A percentile compares a stretch with the other conserved stretches of the same genome.
Evolutionary conservation across 2,113 vertebrate genomes (phyloP).

Genomic region (Sisor rabdophorus): DNA sequence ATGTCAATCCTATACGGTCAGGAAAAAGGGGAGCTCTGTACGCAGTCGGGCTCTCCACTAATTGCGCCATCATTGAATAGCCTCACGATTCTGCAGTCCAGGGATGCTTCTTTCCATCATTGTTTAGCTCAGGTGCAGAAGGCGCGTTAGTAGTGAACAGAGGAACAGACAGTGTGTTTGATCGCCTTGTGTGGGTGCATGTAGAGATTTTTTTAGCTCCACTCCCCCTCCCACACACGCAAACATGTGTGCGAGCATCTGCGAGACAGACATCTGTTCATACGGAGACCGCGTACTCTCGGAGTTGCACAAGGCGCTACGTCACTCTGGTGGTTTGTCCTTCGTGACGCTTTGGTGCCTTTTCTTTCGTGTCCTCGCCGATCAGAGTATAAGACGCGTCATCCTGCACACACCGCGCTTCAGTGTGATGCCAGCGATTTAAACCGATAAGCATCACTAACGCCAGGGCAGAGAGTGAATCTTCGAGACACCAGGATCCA

Average conservation of each 20-base stretch:
- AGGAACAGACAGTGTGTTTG: neutral
- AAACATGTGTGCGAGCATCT: conserved; percentile 55
- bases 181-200: conserved; percentile 46
- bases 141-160: neutral
- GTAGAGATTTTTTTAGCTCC: conserved; percentile 54
- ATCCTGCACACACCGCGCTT: neutral
- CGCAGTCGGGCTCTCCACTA: neutral
- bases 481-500: neutral
- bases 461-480: neutral
- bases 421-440: conserved; percentile 3
- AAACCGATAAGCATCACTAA: neutral
- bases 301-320: conserved; percentile 46
- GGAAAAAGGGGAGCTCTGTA: neutral
- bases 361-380: neutral
- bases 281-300: conserved; percentile 46
- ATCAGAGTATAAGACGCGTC: neutral
- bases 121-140: neutral
- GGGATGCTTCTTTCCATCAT: neutral
- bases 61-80: neutral
- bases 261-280: conserved; percentile 66
- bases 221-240: conserved; percentile 38
- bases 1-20: neutral
- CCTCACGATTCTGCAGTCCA: neutral
- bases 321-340: conserved; percentile 10
- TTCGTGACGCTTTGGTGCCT: neutral